Conservation (phyloP, 1,140 invertebrate genomes). For the Lysiphlebus fabarum region DNA sequence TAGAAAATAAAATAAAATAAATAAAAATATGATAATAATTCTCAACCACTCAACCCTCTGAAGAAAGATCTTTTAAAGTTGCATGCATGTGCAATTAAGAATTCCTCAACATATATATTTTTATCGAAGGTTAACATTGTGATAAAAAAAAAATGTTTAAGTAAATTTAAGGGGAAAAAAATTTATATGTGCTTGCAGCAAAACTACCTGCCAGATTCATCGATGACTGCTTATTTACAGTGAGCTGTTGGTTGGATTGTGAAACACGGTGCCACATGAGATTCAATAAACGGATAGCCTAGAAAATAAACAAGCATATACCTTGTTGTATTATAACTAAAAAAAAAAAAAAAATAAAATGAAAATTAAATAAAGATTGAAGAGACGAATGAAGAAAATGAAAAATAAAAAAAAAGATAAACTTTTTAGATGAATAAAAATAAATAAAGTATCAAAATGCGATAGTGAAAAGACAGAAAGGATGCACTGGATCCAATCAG, state of each 20-base stretch:
- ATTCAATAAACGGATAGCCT: constrained; percentile 39
- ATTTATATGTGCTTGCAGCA: constrained; percentile 21
- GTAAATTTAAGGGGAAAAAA: constrained; percentile 16
- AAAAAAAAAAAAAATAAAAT: too few species aligned
- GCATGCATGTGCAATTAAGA: constrained; percentile 51
- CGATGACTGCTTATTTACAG: constrained; percentile 49
- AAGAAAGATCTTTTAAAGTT: constrained; percentile 23
- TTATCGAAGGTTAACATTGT: neutral
- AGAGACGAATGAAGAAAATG: neutral
- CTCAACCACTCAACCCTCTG: neutral
- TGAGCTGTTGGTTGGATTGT: constrained; percentile 21
- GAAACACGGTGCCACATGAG: constrained; percentile 36
- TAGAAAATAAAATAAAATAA: neutral
- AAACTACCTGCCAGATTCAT: constrained; percentile 34
- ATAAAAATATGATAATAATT: neutral
- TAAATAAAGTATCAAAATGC: too few species aligned
- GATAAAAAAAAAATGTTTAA: constrained; percentile 19
- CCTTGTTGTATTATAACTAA: constrained; percentile 9
- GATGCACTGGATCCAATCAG: constrained; percentile 18
- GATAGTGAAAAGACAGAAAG: neutral
- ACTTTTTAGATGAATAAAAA: neutral
- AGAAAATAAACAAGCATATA: constrained; percentile 12
- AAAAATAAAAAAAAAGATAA: constrained; percentile 3
- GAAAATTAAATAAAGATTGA: too few species aligned
- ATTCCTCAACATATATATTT: constrained; percentile 22